Evolutionary conservation across 2,888 invertebrate species (phyloP).

Genomic region (Tenodera sinensis): DNA sequence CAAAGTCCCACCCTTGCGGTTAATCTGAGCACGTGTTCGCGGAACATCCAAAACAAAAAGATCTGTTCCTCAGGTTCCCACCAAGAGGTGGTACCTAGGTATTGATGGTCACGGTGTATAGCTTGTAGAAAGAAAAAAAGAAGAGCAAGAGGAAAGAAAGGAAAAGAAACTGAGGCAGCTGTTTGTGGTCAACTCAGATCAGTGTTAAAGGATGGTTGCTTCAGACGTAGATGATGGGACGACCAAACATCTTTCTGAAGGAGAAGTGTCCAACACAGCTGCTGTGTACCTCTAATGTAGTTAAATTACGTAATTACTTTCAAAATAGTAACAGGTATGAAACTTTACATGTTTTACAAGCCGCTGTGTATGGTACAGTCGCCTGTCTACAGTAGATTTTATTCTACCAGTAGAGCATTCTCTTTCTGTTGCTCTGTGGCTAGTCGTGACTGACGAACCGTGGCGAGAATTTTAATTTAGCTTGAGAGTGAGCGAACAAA

Average conservation of each 20-base stretch:
- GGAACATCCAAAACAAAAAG: neutral
- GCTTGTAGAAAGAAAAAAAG: no score
- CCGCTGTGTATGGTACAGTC: neutral
- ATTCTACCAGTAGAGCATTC: neutral
- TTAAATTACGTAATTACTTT: neutral
- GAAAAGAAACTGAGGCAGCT: no score
- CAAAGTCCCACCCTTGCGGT: neutral
- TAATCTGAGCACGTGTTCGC: neutral
- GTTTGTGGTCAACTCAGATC: neutral
- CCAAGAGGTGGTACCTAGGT: neutral
- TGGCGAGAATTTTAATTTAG: neutral
- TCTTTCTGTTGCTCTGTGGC: neutral
- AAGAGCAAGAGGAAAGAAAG: neutral
- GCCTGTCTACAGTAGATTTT: neutral
- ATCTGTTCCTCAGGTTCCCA: neutral
- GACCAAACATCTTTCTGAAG: no score
- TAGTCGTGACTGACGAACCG: neutral
- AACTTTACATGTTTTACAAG: neutral
- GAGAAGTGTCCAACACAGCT: neutral
- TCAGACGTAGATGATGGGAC: neutral
- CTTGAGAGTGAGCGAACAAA: neutral
- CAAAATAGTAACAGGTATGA: neutral
- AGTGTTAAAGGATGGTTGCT: neutral
- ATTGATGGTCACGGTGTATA: neutral
- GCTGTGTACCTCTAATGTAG: neutral